A percentile compares a stretch with the other conserved stretches of the same genome.
These are phyloP conservation scores for Criorhina ranunculi DNA, from an alignment of 2,888 invertebrate species.

Conservation along the genomic window DNA sequence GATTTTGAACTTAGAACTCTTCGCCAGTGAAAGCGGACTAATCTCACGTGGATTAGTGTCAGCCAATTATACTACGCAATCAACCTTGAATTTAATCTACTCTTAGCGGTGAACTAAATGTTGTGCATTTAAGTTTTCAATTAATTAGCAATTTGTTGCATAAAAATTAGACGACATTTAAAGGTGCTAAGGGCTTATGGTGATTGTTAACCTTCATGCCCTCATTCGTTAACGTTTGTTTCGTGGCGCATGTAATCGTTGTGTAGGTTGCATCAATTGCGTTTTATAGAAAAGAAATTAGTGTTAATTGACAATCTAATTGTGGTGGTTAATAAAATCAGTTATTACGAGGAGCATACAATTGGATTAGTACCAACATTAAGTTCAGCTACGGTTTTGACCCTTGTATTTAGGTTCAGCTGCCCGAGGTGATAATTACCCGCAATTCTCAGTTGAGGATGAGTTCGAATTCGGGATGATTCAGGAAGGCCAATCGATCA, in stretches of 20 bases:
- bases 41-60: slow-evolving; percentile 64
- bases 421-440: no score
- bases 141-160: slow-evolving; percentile 43
- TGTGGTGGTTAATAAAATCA: neutral
- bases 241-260: slow-evolving; percentile 13
- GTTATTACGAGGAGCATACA: neutral
- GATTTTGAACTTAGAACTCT: slow-evolving; percentile 47
- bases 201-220: slow-evolving; percentile 56
- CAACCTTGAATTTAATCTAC: slow-evolving; percentile 67
- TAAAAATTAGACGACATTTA: slow-evolving; percentile 23
- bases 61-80: slow-evolving; percentile 66
- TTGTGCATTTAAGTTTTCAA: slow-evolving; percentile 49
- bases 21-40: slow-evolving; percentile 39
- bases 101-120: slow-evolving; percentile 61
- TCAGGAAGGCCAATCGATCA: no score
- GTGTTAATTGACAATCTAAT: slow-evolving; percentile 11
- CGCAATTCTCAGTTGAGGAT: no score
- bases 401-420: no score
- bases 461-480: no score
- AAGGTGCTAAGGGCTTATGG: slow-evolving; percentile 38
- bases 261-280: slow-evolving; percentile 16
- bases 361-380: neutral
- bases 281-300: slow-evolving; percentile 1
- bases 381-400: no score
- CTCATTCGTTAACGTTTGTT: slow-evolving; percentile 37